Evolutionary conservation across 2,113 vertebrate species (phyloP).

Genomic region (Ifrita kowaldi): DNA sequence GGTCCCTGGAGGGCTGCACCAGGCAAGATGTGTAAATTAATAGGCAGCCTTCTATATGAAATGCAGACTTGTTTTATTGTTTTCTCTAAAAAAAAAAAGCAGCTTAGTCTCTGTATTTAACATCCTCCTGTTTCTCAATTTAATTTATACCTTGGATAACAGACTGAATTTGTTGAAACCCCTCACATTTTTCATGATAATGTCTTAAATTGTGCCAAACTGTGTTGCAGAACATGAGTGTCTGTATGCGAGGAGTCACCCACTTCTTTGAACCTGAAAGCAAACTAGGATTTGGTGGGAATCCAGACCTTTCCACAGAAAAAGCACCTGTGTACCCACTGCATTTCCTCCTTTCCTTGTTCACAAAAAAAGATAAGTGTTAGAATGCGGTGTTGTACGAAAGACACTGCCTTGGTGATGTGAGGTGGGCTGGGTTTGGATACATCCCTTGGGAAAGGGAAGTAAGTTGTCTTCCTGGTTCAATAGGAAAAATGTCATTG

Average conservation of each 20-base stretch:
- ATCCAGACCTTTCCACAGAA: not conserved
- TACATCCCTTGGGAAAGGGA: not conserved
- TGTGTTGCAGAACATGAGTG: not conserved
- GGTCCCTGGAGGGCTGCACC: not conserved
- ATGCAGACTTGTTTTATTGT: not conserved
- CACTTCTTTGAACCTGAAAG: not conserved
- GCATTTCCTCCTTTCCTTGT: not conserved
- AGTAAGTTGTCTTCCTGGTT: not conserved
- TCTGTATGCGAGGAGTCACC: not conserved
- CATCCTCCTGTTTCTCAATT: not conserved
- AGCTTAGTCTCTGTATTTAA: not conserved
- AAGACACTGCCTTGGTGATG: fast-evolving
- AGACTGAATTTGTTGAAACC: not conserved
- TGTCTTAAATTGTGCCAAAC: not conserved
- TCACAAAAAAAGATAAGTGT: not conserved
- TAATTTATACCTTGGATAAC: not conserved
- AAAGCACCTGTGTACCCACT: not conserved
- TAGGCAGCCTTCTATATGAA: not conserved
- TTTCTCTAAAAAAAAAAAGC: not conserved
- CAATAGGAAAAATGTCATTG: not conserved
- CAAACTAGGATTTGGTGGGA: not conserved
- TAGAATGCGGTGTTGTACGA: fast-evolving
- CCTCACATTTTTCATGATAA: not conserved
- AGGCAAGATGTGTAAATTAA: not conserved
- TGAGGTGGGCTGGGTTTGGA: not conserved